These are phyloP conservation scores for Sparidentex hasta DNA, from an alignment of 2,797 vertebrate species.

Conservation along the genomic window DNA sequence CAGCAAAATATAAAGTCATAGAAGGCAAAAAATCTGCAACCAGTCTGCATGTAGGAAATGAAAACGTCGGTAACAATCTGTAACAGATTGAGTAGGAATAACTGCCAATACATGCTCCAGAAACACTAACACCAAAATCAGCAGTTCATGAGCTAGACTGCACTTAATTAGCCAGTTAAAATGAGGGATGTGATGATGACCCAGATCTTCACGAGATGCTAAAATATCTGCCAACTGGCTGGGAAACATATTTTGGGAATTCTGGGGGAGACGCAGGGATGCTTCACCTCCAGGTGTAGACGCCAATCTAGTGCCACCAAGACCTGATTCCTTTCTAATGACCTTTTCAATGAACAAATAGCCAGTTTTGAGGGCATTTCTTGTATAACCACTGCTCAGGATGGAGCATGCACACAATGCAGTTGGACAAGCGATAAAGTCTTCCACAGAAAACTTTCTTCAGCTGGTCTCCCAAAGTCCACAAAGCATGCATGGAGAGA, in stretches of 20 bases:
- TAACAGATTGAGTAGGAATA: background rate
- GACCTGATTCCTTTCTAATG: background rate
- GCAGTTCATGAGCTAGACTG: constrained; percentile 32
- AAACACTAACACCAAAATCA: constrained; percentile 47
- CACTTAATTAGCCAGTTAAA: constrained; percentile 57
- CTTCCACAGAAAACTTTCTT: constrained; percentile 9
- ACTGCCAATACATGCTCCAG: constrained; percentile 17
- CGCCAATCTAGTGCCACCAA: constrained; percentile 21
- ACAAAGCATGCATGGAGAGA: constrained; percentile 30
- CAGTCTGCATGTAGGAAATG: background rate
- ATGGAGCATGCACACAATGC: constrained; percentile 44
- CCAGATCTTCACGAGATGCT: constrained; percentile 37
- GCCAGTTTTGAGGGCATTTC: background rate
- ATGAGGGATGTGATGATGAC: constrained; percentile 36
- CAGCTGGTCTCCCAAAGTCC: background rate
- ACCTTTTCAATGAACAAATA: constrained; percentile 10
- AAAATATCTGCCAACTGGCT: constrained; percentile 33
- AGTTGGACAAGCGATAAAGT: constrained; percentile 16
- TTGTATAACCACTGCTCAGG: background rate
- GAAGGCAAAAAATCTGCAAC: background rate
- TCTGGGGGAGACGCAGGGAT: background rate
- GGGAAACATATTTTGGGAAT: constrained; percentile 8
- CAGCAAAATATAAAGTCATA: background rate
- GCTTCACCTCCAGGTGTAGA: background rate
- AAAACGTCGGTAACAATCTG: background rate